These are phyloP conservation scores for Mycetomoellerius zeteki DNA, from an alignment of 1,140 invertebrate genomes.

Conservation along the genomic window DNA sequence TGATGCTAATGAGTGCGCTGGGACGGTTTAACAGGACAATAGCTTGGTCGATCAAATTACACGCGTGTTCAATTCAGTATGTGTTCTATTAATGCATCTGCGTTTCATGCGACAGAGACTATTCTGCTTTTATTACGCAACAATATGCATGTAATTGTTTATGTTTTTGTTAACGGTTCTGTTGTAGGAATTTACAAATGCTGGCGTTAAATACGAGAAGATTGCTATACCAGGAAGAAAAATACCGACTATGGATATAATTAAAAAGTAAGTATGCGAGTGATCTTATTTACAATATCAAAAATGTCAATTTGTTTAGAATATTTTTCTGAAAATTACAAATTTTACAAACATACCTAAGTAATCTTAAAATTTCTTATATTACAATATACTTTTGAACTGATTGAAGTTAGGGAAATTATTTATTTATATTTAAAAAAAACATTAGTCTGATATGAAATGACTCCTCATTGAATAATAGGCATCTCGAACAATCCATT, in stretches of 20 bases:
- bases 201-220: constrained; percentile 86
- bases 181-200: constrained; percentile 83
- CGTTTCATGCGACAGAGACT: background rate
- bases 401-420: background rate
- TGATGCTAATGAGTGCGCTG: constrained; percentile 69
- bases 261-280: constrained; percentile 75
- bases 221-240: constrained; percentile 87
- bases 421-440: background rate
- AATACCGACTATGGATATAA: constrained; percentile 82
- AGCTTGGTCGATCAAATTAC: constrained; percentile 44
- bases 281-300: background rate
- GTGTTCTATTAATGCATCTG: constrained; percentile 23
- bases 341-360: background rate
- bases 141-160: constrained; percentile 13
- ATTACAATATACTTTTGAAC: background rate
- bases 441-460: background rate
- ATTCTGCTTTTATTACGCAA: constrained; percentile 38
- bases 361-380: background rate
- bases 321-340: background rate
- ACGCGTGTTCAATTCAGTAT: constrained; percentile 13
- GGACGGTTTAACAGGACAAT: constrained; percentile 34
- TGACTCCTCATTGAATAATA: constrained; percentile 16
- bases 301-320: background rate
- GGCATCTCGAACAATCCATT: constrained; percentile 60
- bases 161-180: constrained; percentile 49